Evolutionary conservation across 2,888 invertebrate genomes (phyloP), one percentile per base, ranked within the genome.

Genomic region (Chaetogeoica ovagalla): DNA sequence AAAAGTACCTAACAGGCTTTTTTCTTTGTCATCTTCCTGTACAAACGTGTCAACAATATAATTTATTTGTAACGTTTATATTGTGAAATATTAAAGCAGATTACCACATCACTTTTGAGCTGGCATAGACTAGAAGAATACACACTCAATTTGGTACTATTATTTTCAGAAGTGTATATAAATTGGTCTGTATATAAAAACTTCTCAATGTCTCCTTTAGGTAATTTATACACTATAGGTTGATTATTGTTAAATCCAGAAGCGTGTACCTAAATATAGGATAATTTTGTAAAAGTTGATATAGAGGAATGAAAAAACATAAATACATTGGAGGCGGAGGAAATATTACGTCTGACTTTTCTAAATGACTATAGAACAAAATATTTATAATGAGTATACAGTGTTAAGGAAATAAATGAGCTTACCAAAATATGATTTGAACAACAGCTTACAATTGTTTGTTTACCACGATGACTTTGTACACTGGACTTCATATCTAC

Each of bases 111-210:
- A 71, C 15, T 79, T 71, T 79, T 79, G 43, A 71, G 63, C 71
- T 57, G 63, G 23, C 79, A 57, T 43, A 79, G 70, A 65, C 71
- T 79, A 39, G 79, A 71, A 57, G 70, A 79, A 43, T 71, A 79
- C 13, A 79, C 57, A 63, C 37, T 79, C 39, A 79, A 63, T 71
- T 79, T 79, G 2, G 55, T 63, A 71, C 79, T 71, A 39, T 55
- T 52, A 39, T 79, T 62, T 71, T 71, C 63, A 57, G 70, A 70
- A 62, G n/a, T 79, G 43, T 39, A 79, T 39, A 79, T 71, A 57
- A 70, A 79, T 30, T 71, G 79, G 23, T 79, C 71, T 30, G 79
- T 79, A 21, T 79, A 79, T n/a, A 79, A 71, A 79, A 79, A 79
- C 8, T 79, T 62, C 0, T 71, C 79, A 30, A 79, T 15, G 0